Base-by-base conservation (phyloP, 2,888 invertebrate species). In the Cabera pusaria region DNA sequence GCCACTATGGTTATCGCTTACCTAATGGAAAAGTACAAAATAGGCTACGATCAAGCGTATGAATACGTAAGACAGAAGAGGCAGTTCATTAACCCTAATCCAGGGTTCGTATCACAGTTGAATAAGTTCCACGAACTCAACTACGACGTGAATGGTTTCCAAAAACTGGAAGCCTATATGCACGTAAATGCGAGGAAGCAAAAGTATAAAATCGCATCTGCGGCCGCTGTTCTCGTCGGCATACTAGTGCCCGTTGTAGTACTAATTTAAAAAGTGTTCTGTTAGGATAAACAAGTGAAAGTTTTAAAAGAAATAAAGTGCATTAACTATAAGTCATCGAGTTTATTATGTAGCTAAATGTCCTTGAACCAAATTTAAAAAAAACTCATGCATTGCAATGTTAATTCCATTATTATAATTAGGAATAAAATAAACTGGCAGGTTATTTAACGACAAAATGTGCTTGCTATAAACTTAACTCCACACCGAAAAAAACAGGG, bases 1-100 rank as follows among this genome's bases (percentile, higher is more conserved):
- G 97, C 98, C 44, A 98, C 98, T 46, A 93, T 98, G 70, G 97
- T 97, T 66, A 97, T 98, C 67, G 97, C 98, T 27, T 98, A 96
- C 86, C 92, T 98, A 61, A 97, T 98, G 96, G 94, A 95, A 64
- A 95, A 96, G 83, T 94, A 94, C 71, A 92, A 93, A 42, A 77
- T 97, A 74, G 93, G 93, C 20, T 95, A 95, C 90, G 92, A 95
- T 21, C 96, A 98, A 68, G 97, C 97, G 0, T 97, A 95, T 86
- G 93, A 93, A 60, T 92, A 94, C 68, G 98, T 98, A 35, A 95
- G 96, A 72, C 91, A 93, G 52, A 93, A 94, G 40, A 91, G 98
- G 29, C 92, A 94, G 43, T 98, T 98, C 72, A 97, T 98, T 64
- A 97, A 97, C 39, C 98, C 98, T 1, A 98, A 98, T 81, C 91